A percentile compares a stretch with the other conserved stretches of the same genome.
Evolutionary conservation across 2,797 vertebrate genomes (phyloP).

Genomic region (Microctenopoma stevenorrisi): DNA sequence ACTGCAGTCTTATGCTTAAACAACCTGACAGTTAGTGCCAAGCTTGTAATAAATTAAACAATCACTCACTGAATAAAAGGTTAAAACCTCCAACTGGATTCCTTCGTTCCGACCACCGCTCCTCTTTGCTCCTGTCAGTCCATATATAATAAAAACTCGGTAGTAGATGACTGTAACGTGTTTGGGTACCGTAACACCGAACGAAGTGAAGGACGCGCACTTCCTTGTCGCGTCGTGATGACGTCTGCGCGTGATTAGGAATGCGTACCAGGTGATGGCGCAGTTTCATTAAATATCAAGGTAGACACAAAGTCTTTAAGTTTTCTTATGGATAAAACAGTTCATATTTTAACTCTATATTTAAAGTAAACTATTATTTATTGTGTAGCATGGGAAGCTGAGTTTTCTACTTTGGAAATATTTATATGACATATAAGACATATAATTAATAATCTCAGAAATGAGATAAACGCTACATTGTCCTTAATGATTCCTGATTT

Average conservation of each 20-base stretch:
- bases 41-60: neutral
- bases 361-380: too few species aligned
- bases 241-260: conserved; percentile 3
- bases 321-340: neutral
- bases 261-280: conserved; percentile 42
- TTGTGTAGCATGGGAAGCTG: too few species aligned
- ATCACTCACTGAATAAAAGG: conserved; percentile 28
- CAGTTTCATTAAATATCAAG: conserved; percentile 1
- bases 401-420: too few species aligned
- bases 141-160: neutral
- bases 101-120: rapidly evolving
- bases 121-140: neutral
- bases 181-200: rapidly evolving
- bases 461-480: too few species aligned
- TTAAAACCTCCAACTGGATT: neutral
- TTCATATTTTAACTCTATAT: too few species aligned
- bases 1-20: too few species aligned
- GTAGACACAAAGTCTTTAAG: neutral
- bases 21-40: neutral
- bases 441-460: too few species aligned
- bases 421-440: too few species aligned
- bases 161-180: neutral
- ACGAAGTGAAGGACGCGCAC: conserved; percentile 63
- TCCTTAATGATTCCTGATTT: too few species aligned
- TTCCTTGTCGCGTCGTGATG: conserved; percentile 67